phyloP scores from a whole-genome alignment of 1,140 invertebrate genomes.

The Listronotus bonariensis region DNA sequence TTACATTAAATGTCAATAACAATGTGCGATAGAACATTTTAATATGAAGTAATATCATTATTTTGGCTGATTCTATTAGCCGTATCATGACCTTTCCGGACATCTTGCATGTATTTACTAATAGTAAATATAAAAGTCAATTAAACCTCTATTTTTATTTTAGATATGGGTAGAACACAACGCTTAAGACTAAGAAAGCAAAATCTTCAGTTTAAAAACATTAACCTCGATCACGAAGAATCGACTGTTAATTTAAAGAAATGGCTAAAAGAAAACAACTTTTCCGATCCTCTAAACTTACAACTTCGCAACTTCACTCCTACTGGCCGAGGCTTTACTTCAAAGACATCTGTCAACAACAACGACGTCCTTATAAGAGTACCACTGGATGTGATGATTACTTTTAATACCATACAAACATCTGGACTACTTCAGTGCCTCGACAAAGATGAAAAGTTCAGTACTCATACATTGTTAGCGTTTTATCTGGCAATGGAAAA shows the following conservation, averaged over 20 bases:
- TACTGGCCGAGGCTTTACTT: conserved; percentile 65
- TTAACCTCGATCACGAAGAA: conserved; percentile 32
- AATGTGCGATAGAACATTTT: too few relatives aligned
- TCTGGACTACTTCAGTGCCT: conserved; percentile 50
- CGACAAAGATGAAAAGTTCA: conserved; percentile 47
- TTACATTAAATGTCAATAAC: too few relatives aligned
- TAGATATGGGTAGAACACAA: conserved; percentile 38
- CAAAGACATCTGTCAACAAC: conserved; percentile 53
- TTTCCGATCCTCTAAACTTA: conserved; percentile 46
- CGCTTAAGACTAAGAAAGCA: conserved; percentile 21
- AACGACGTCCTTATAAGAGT: conserved; percentile 60
- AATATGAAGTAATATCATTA: too few relatives aligned
- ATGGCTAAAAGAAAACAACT: conserved; percentile 45
- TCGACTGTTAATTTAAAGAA: conserved; percentile 43
- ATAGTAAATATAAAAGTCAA: too few relatives aligned
- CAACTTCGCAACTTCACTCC: conserved; percentile 52
- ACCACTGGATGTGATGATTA: conserved; percentile 61
- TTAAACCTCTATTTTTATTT: background rate
- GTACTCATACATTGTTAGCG: conserved; percentile 62
- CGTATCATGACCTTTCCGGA: too few relatives aligned
- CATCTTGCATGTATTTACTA: too few relatives aligned
- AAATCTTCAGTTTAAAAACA: background rate
- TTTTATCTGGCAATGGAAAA: conserved; percentile 65
- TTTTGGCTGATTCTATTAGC: too few relatives aligned
- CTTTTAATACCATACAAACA: conserved; percentile 51